A percentile compares a stretch with the other conserved stretches of the same genome.
phyloP scores from a whole-genome alignment of 1,140 invertebrate genomes.

The Pseudomyrmex pallidus region DNA sequence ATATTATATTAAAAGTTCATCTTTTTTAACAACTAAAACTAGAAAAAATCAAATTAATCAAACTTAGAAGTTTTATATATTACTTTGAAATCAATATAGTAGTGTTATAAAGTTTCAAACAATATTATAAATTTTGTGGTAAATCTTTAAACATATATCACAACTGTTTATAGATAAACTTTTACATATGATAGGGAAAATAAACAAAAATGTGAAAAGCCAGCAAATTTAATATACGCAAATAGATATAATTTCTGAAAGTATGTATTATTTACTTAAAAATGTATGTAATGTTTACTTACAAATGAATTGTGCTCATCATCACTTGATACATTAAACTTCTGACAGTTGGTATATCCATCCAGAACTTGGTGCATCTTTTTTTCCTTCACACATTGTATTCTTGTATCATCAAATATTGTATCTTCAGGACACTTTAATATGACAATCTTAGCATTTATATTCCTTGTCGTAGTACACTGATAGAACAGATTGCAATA shows the following conservation, averaged over 20 bases:
- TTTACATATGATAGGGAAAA: too few relatives aligned
- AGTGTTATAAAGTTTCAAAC: too few relatives aligned
- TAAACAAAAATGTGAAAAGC: too few relatives aligned
- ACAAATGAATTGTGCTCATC: slow-evolving; percentile 77
- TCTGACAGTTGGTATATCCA: not conserved
- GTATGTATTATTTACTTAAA: not conserved
- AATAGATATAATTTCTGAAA: not conserved
- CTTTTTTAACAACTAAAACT: too few relatives aligned
- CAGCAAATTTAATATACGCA: too few relatives aligned
- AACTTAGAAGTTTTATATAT: too few relatives aligned
- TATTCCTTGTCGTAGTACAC: slow-evolving; percentile 85
- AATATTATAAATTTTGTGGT: too few relatives aligned
- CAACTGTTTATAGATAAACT: too few relatives aligned
- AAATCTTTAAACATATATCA: too few relatives aligned
- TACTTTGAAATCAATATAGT: too few relatives aligned
- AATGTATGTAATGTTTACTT: slow-evolving; percentile 79
- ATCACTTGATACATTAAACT: not conserved
- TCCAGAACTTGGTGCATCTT: slow-evolving; percentile 64
- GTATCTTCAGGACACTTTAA: slow-evolving; percentile 90
- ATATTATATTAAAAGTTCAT: too few relatives aligned
- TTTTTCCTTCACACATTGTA: slow-evolving; percentile 88
- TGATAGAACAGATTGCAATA: slow-evolving; percentile 93
- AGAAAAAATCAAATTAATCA: too few relatives aligned
- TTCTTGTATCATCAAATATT: slow-evolving; percentile 88
- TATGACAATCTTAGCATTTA: slow-evolving; percentile 87